Conservation (phyloP, 2,888 invertebrate species). For the Epirrhoe tristata region DNA sequence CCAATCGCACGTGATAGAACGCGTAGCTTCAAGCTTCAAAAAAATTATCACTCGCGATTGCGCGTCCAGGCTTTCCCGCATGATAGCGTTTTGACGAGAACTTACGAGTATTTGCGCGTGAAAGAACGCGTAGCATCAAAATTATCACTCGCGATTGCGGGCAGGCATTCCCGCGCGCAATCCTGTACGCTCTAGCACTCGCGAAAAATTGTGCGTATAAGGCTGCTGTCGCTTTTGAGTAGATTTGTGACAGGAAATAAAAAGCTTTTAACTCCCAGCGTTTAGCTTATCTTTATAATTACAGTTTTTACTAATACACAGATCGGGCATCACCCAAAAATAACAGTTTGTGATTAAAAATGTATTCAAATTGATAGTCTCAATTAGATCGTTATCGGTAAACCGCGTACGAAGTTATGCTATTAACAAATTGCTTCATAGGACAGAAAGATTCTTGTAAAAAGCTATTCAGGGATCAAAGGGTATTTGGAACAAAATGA, state of each 20-base stretch:
- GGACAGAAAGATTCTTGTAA: constrained; percentile 8
- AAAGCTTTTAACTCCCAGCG: not conserved
- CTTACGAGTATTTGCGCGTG: too few species aligned
- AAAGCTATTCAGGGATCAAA: not conserved
- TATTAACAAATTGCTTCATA: constrained; percentile 42
- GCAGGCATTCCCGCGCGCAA: too few species aligned
- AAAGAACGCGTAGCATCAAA: too few species aligned
- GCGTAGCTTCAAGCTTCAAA: too few species aligned
- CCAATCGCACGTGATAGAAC: too few species aligned
- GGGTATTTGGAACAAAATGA: constrained; percentile 13
- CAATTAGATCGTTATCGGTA: constrained; percentile 37
- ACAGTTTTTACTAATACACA: constrained; percentile 35
- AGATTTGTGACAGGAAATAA: not conserved
- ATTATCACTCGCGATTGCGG: too few species aligned
- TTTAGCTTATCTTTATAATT: constrained; percentile 14
- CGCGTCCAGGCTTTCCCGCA: too few species aligned
- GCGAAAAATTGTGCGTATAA: too few species aligned
- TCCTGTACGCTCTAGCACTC: too few species aligned
- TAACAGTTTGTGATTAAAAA: constrained; percentile 36
- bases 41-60: too few species aligned
- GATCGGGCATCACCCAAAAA: constrained; percentile 28
- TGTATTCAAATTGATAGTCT: constrained; percentile 29
- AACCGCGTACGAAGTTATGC: constrained; percentile 22
- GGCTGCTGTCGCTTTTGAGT: not conserved
- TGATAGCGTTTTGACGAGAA: too few species aligned